phyloP scores from a whole-genome alignment of 2,797 vertebrate species.

The Cyprinodon diabolis region DNA sequence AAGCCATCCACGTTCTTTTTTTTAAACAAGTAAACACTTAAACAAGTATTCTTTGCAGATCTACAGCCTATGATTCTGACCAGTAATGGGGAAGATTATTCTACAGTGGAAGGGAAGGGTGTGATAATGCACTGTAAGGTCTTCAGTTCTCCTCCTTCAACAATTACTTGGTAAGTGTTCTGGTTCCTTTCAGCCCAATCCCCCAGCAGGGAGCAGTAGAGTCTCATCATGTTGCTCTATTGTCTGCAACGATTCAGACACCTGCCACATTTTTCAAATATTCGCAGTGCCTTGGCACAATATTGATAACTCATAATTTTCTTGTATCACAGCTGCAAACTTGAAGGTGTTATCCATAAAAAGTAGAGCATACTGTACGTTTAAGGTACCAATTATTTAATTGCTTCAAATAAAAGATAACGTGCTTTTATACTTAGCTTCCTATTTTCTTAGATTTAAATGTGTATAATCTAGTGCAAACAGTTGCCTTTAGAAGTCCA shows the following conservation, averaged over 20 bases:
- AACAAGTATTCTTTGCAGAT: slow-evolving; percentile 77
- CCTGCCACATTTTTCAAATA: not conserved
- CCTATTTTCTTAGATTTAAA: not conserved
- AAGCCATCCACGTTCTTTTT: not conserved
- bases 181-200: not conserved
- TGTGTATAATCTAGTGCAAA: not conserved
- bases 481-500: not conserved
- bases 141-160: slow-evolving; percentile 89
- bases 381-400: not conserved
- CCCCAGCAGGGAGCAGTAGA: slow-evolving; percentile 78
- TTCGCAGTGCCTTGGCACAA: not conserved
- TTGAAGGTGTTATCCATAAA: not conserved
- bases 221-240: slow-evolving; percentile 32
- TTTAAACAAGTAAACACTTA: not conserved
- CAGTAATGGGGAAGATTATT: slow-evolving; percentile 83
- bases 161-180: slow-evolving; percentile 84
- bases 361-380: not conserved
- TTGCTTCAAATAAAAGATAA: not conserved
- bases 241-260: not conserved
- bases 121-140: slow-evolving; percentile 87
- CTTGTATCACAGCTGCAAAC: not conserved
- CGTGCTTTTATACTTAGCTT: not conserved
- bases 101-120: slow-evolving; percentile 82
- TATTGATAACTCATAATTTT: not conserved
- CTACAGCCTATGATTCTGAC: slow-evolving; percentile 90